A percentile compares a stretch with the other conserved stretches of the same genome.
These are phyloP conservation scores for Limonius californicus DNA, from an alignment of 1,140 invertebrate genomes.

Conservation along the genomic window DNA sequence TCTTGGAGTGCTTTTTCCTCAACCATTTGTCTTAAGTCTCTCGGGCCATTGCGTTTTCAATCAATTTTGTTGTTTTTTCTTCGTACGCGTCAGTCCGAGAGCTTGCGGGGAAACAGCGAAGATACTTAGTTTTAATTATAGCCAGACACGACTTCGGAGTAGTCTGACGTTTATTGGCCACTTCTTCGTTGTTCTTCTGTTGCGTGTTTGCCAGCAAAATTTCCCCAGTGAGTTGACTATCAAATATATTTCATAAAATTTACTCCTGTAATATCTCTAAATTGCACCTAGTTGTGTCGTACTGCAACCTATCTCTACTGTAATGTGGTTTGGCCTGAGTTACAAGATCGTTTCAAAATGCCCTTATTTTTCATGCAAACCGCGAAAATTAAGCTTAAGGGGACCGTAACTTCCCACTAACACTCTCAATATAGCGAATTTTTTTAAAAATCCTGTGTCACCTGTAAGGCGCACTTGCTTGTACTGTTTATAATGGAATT, in stretches of 20 bases:
- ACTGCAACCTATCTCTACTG: no score
- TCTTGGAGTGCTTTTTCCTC: conserved; percentile 26
- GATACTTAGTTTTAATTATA: conserved; percentile 43
- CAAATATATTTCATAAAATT: conserved; percentile 7
- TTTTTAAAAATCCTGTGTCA: no score
- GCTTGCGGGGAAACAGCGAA: conserved; percentile 21
- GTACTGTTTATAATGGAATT: no score
- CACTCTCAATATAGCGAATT: no score
- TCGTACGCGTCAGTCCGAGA: conserved; percentile 19
- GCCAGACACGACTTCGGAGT: conserved; percentile 29
- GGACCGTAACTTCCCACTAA: no score
- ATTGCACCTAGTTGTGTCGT: conserved; percentile 1
- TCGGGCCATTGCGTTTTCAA: conserved; percentile 38
- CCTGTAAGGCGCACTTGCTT: no score
- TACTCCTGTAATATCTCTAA: conserved; percentile 2
- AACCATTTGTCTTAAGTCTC: conserved; percentile 40
- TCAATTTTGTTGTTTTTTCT: conserved; percentile 34
- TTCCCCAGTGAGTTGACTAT: conserved; percentile 27
- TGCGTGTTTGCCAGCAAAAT: conserved; percentile 29
- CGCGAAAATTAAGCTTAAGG: no score
- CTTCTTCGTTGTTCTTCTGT: conserved; percentile 29
- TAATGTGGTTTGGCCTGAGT: no score
- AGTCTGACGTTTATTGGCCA: conserved; percentile 38
- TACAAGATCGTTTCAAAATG: no score
- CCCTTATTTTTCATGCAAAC: no score